Evolutionary conservation across 2,888 invertebrate genomes (phyloP).

Genomic region (Liposcelis brunnea): DNA sequence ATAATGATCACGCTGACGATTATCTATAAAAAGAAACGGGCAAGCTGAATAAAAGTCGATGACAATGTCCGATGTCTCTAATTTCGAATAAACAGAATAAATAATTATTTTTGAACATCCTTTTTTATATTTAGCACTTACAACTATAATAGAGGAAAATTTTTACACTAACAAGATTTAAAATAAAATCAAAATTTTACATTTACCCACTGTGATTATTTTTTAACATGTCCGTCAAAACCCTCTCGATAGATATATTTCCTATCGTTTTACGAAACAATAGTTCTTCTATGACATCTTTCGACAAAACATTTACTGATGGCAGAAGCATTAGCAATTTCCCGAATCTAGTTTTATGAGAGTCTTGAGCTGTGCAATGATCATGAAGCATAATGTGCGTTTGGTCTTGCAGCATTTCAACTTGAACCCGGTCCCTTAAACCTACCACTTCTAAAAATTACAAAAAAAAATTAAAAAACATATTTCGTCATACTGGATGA

Average conservation of each 20-base stretch:
- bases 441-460: constrained; percentile 37
- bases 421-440: constrained; percentile 38
- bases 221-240: constrained; percentile 41
- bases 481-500: background rate
- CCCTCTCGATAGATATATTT: constrained; percentile 50
- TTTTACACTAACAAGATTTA: no score
- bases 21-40: no score
- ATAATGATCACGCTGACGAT: no score
- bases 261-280: constrained; percentile 66
- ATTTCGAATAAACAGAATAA: no score
- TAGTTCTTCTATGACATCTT: constrained; percentile 42
- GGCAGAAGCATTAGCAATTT: constrained; percentile 57
- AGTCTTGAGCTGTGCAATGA: constrained; percentile 34
- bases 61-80: no score
- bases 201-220: background rate
- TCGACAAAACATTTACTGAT: constrained; percentile 35
- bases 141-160: no score
- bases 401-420: constrained; percentile 61
- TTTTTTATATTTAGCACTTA: no score
- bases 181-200: no score
- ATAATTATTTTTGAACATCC: no score
- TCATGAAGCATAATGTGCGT: constrained; percentile 60
- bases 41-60: no score
- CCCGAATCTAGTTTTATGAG: constrained; percentile 43
- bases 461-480: constrained; percentile 15